Percentiles rank a stretch among this genome's conserved stretches.
Evolutionary conservation across 2,888 invertebrate genomes (phyloP).

Genomic region (Dicyrtoma fusca): DNA sequence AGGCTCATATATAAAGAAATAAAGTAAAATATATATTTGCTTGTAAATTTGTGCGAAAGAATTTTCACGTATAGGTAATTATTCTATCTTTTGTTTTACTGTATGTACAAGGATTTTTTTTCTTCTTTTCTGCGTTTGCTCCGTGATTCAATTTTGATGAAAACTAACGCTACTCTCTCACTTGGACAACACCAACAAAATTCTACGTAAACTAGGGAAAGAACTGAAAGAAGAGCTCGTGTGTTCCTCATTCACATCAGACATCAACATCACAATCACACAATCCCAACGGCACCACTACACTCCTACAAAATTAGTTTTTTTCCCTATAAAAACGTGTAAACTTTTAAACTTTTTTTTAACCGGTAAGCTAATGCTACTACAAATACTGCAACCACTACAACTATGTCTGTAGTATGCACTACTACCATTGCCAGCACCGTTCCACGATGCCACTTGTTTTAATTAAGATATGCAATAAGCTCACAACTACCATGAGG

Average conservation of each 20-base stretch:
- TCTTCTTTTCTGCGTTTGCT: not conserved
- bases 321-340: not conserved
- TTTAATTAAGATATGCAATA: constrained; percentile 33
- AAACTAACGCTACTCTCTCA: too few species aligned
- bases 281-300: too few species aligned
- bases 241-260: too few species aligned
- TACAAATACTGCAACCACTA: too few species aligned
- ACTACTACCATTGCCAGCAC: not conserved
- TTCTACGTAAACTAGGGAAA: too few species aligned
- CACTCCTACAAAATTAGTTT: not conserved
- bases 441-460: constrained; percentile 25
- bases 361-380: constrained; percentile 5
- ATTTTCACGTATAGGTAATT: not conserved
- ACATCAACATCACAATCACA: too few species aligned
- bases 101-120: not conserved
- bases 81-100: not conserved
- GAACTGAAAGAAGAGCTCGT: too few species aligned
- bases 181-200: too few species aligned
- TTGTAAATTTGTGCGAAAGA: not conserved
- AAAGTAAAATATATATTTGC: not conserved
- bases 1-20: not conserved
- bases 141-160: too few species aligned
- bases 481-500: constrained; percentile 17
- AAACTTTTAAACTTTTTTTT: constrained; percentile 2
- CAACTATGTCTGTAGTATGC: too few species aligned